Base-by-base conservation (phyloP, 2,888 invertebrate genomes). In the Acrobeloides nanus region DNA sequence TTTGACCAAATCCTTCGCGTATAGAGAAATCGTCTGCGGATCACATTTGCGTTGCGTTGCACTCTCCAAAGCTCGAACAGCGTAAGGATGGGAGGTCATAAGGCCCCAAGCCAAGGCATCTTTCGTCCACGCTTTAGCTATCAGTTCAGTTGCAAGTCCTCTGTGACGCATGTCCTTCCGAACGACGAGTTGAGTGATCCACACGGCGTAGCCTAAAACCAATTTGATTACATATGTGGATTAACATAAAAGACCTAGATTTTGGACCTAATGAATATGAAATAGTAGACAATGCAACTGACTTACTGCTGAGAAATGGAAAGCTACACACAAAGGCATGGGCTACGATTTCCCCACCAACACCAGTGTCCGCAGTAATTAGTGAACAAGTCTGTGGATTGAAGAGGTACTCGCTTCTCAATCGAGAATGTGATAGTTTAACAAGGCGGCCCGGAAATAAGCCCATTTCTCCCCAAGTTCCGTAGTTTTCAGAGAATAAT, bases 1-100 rank as follows among this genome's bases (percentile, higher is more conserved):
- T 44, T 40, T 3, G 23, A 44, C n/a, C 46, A 44, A 45, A 20
- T 1, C 44, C 18, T 39, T 46, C 2, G 44, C 44, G 21, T 44
- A 1, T 37, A 10, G n/a, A 42, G 8, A 38, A 40, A 44, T 47
- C 5, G 21, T 44, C 37, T 35, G 10, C n/a, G 44, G 46, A 10
- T 44, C 44, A 47, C 46, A 46, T 39, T 42, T 40, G 5, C 46
- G 38, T 38, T n/a, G n/a, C n/a, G n/a, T n/a, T n/a, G n/a, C n/a
- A n/a, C n/a, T n/a, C n/a, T n/a, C n/a, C n/a, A n/a, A n/a, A n/a
- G n/a, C n/a, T 33, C 26, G 26, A 38, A 41, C 43, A 5, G 35
- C 43, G 8, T 44, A 44, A 40, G 44, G 44, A 45, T 44, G 31
- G 18, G 44, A 44, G 44, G 44, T 44, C 1, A 37, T 37, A 2